A percentile compares a stretch with the other conserved stretches of the same genome.
phyloP scores from a whole-genome alignment of 2,888 invertebrate species.

The Torymus tubicola region DNA sequence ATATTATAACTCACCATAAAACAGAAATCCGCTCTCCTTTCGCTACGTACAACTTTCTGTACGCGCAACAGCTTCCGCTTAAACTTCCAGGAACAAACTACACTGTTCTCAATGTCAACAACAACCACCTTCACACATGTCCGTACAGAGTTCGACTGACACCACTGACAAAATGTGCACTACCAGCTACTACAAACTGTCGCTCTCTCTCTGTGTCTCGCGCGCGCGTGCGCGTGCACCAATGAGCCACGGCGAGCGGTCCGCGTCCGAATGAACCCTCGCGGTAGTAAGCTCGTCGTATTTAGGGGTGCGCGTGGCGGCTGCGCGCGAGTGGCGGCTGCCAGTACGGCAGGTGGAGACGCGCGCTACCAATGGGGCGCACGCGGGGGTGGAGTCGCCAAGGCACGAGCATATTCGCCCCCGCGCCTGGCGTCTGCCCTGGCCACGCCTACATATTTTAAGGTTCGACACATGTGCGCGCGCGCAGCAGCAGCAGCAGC shows the following conservation, averaged over 20 bases:
- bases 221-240: constrained; percentile 26
- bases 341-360: constrained; percentile 72
- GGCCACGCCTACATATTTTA: constrained; percentile 77
- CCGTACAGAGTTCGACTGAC: constrained; percentile 22
- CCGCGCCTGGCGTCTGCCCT: constrained; percentile 74
- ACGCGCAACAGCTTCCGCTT: too few species aligned
- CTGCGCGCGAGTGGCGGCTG: constrained; percentile 65
- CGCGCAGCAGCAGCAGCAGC: constrained; percentile 59
- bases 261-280: constrained; percentile 73
- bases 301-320: constrained; percentile 71
- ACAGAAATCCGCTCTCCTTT: too few species aligned
- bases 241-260: constrained; percentile 64
- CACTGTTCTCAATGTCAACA: background rate
- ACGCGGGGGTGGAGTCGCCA: constrained; percentile 70
- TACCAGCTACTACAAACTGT: too few species aligned
- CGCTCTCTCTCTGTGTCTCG: too few species aligned
- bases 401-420: constrained; percentile 75
- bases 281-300: constrained; percentile 68
- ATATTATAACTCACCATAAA: too few species aligned
- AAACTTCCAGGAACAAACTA: background rate
- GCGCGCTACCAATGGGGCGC: constrained; percentile 70
- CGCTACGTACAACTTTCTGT: too few species aligned
- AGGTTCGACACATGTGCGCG: constrained; percentile 76
- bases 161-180: constrained; percentile 19
- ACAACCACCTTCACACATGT: constrained; percentile 25